phyloP scores from a whole-genome alignment of 2,888 invertebrate genomes.

The Andrena minutula region DNA sequence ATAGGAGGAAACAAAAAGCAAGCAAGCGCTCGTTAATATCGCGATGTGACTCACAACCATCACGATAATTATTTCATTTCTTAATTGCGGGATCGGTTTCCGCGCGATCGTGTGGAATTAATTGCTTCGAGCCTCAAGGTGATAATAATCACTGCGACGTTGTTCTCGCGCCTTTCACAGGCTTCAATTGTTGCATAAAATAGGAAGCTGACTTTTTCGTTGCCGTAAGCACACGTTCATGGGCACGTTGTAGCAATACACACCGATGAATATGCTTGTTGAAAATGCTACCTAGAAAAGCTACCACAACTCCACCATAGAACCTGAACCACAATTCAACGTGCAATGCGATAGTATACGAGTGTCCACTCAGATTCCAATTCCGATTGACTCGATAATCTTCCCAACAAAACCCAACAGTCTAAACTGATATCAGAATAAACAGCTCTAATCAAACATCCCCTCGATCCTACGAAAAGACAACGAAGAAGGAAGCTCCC shows the following conservation, averaged over 20 bases:
- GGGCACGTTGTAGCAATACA: no score
- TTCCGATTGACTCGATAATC: no score
- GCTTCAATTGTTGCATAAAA: slow-evolving; percentile 17
- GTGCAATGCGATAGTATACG: no score
- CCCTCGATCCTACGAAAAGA: no score
- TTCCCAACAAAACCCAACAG: no score
- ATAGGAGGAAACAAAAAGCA: not conserved
- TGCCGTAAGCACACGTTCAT: slow-evolving; percentile 1
- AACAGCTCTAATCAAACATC: no score
- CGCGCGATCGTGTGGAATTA: slow-evolving; percentile 21
- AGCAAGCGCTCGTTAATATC: not conserved
- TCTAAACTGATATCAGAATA: no score
- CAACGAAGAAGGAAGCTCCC: no score
- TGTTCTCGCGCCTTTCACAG: slow-evolving; percentile 31
- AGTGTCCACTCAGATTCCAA: no score
- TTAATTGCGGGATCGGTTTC: slow-evolving; percentile 23
- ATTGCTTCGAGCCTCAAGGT: slow-evolving; percentile 36
- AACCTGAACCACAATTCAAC: no score
- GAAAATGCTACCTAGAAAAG: no score
- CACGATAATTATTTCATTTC: slow-evolving; percentile 12
- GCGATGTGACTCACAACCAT: not conserved
- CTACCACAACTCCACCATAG: no score
- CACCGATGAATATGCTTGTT: not conserved
- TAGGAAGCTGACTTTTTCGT: slow-evolving; percentile 19
- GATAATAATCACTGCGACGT: slow-evolving; percentile 38